Evolutionary conservation across 1,140 invertebrate species (phyloP), one percentile per base, ranked within the genome.

Genomic region (Drosophila ficusphila): DNA sequence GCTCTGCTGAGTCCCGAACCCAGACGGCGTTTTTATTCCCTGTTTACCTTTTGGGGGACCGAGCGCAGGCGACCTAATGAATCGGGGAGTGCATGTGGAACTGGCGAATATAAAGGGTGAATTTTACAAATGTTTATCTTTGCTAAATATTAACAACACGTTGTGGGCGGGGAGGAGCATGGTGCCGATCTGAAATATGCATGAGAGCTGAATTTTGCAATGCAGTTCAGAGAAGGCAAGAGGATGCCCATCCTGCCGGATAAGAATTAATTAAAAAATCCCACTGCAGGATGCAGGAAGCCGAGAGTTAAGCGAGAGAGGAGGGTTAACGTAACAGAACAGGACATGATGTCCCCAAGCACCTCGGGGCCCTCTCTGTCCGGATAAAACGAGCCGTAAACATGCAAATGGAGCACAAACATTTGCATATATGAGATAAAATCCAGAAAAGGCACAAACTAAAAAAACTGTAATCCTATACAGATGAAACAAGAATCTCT

Each of bases 111-210:
- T 29, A 44, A 31, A 71, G 72, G 65, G 31, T 71, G 62, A 68
- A 62, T 76, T 39, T 79, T 72, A 73, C 67, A 85, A 56, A 27
- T 76, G 81, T 85, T 85, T 85, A 85, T 83, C 71, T 79, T 83
- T 75, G 47, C 23, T 52, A 56, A 83, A 83, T 52, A 72, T 31
- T 11, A 53, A 64, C 27, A 51, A 52, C 33, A 33, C 23, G n/a
- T 14, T 12, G 25, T 36, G 19, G 19, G 33, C 9, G 25, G 11
- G 49, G 57, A 18, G 11, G 49, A 48, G 29, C 14, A 31, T 41
- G 54, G 16, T 23, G 38, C 38, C 31, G 19, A 25, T 11, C 44
- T 64, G 33, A 51, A 67, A 67, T 67, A 67, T 67, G 62, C 62
- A 67, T 67, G 44, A 41, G 46, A 42, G 7, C 18, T 34, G 29